Conservation (phyloP, 92 coral and sea anemone genomes). For the Phenganax subtilis region DNA sequence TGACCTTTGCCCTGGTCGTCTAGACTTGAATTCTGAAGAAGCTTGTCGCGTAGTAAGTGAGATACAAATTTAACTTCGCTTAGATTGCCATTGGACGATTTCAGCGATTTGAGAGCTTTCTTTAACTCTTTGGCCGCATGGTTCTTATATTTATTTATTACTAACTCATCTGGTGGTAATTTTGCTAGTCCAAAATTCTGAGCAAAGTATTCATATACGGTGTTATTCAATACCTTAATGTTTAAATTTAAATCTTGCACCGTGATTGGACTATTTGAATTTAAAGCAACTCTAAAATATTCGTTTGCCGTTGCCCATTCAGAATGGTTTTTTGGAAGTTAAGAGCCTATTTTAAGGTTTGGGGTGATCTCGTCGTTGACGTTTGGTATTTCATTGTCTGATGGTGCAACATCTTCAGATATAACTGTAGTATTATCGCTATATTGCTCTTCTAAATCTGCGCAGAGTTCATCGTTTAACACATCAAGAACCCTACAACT, state of each 20-base stretch:
- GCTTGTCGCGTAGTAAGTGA: slow-evolving; percentile 12
- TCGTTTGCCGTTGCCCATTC: slow-evolving; percentile 42
- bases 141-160: slow-evolving; percentile 24
- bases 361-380: background rate
- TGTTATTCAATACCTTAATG: slow-evolving; percentile 1
- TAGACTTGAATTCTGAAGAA: background rate
- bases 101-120: slow-evolving; percentile 10
- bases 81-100: slow-evolving; percentile 3
- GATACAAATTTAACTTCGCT: slow-evolving; percentile 31
- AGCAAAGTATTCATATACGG: slow-evolving; percentile 25
- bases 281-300: slow-evolving; percentile 21
- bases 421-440: background rate
- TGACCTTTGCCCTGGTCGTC: background rate
- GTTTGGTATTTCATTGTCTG: background rate
- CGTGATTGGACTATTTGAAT: slow-evolving; percentile 30
- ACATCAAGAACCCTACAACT: background rate
- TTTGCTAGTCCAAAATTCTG: slow-evolving; percentile 6
- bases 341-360: background rate
- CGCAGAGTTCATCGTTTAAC: background rate
- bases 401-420: no score
- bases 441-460: background rate
- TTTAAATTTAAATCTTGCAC: slow-evolving; percentile 29
- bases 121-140: slow-evolving; percentile 18
- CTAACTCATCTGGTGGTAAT: background rate
- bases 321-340: slow-evolving; percentile 18